phyloP scores from a whole-genome alignment of 2,797 vertebrate genomes.

The Clarias laeviceps region DNA sequence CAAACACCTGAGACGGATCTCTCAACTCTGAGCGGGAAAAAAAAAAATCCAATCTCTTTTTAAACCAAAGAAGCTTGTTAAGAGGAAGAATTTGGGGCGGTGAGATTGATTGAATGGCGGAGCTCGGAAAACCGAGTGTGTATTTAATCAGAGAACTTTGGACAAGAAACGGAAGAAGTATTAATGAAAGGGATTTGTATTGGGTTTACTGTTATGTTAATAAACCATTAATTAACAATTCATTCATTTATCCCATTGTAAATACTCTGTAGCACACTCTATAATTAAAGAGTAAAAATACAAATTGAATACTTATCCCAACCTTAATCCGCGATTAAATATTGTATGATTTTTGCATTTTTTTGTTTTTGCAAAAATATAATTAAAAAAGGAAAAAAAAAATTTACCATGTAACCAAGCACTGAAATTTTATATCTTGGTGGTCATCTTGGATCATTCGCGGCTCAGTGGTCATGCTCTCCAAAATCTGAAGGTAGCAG shows the following conservation, averaged over 20 bases:
- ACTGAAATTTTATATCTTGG: background rate
- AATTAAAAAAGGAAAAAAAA: background rate
- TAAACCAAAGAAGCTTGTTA: conserved; percentile 22
- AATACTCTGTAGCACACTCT: background rate
- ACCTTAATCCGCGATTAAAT: background rate
- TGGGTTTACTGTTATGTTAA: background rate
- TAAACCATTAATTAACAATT: background rate
- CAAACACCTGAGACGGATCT: conserved; percentile 9
- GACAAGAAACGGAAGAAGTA: background rate
- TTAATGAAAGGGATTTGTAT: background rate
- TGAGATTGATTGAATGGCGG: conserved; percentile 4
- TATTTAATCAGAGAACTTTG: background rate
- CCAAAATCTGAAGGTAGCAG: background rate
- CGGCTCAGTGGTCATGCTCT: background rate
- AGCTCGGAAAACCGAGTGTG: background rate
- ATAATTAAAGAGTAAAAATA: background rate
- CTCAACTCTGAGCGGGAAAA: background rate
- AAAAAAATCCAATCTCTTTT: background rate
- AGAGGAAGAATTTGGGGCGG: background rate
- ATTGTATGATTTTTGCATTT: conserved; percentile 6
- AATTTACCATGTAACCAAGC: background rate
- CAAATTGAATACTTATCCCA: background rate
- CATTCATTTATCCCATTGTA: background rate
- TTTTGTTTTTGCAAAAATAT: conserved; percentile 14
- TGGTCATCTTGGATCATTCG: background rate